phyloP scores from a whole-genome alignment of 2,797 vertebrate genomes.

The Threskiornis aethiopicus region DNA sequence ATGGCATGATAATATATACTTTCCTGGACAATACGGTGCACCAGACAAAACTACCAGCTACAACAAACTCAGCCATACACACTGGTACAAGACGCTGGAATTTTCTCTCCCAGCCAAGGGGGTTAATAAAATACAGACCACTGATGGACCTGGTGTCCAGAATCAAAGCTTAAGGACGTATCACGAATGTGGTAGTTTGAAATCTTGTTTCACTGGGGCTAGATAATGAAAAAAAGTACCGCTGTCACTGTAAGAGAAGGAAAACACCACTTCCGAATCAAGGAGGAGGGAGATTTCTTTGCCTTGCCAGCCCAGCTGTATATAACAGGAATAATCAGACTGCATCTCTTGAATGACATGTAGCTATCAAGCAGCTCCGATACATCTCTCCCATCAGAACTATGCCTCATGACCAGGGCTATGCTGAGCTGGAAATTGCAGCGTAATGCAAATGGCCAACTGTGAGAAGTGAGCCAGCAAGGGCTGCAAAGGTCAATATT shows the following conservation, averaged over 20 bases:
- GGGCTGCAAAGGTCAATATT: neutral
- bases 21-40: neutral
- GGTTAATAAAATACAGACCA: neutral
- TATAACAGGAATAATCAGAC: neutral
- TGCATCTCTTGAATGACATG: neutral
- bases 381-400: neutral
- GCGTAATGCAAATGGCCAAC: neutral
- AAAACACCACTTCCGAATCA: neutral
- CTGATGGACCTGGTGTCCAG: neutral
- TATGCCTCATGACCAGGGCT: neutral
- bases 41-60: neutral
- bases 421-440: neutral
- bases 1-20: neutral
- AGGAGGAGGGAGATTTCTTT: neutral
- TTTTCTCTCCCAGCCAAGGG: neutral
- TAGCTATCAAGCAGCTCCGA: neutral
- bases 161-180: neutral
- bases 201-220: neutral
- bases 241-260: neutral
- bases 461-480: neutral
- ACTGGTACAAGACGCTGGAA: neutral
- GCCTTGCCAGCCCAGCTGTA: neutral
- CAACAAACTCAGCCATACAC: neutral
- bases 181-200: neutral
- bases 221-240: neutral